Base-by-base conservation (phyloP, 2,797 vertebrate species). In the Squalus acanthias region DNA sequence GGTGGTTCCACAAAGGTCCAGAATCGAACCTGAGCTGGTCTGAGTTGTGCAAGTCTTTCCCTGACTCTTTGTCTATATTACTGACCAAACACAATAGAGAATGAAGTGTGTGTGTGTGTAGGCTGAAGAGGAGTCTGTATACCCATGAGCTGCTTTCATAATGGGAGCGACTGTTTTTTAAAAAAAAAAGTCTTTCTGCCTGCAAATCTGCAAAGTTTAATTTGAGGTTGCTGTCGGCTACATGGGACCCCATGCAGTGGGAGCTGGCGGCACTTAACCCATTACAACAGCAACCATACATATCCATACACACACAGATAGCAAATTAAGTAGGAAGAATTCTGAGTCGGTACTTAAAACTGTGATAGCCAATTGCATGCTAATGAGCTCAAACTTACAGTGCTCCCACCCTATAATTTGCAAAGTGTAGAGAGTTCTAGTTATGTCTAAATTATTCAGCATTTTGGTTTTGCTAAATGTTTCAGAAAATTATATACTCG, bases 401-500 rank as follows among this genome's bases (percentile, higher is more conserved):
- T 79, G 46, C 79, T 82, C 8, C 15, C 20, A 88, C 96, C 46
- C 63, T n/a, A n/a, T 96, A 88, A 87, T 96, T 72, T 72, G 33
- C 39, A 50, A 94, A 69, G 24, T 50, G n/a, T 26, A 6, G 69
- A 17, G 88, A 26, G 39, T 29, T 53, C 39, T 95, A 67, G 46
- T 95, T 72, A 29, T 13, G 0, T 95, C 46, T 46, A 94, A 70
- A 46, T 46, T 53, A 72, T 95, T 95, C 39, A 69, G 91, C 33
- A 95, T 95, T 95, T 70, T 95, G 93, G 93, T 72, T 95, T 95
- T 72, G 39, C 24, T 95, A 95, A 69, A 26, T 95, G 26, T 70
- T 95, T 72, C 22, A 7, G 39, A 95, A 95, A 70, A 72, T 92
- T 92, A 63, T 70, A 50, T 70, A 22, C 12, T 53, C 29, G 67